A percentile compares a stretch with the other conserved stretches of the same genome.
phyloP scores from a whole-genome alignment of 2,888 invertebrate species.

The Bombylius discolor region DNA sequence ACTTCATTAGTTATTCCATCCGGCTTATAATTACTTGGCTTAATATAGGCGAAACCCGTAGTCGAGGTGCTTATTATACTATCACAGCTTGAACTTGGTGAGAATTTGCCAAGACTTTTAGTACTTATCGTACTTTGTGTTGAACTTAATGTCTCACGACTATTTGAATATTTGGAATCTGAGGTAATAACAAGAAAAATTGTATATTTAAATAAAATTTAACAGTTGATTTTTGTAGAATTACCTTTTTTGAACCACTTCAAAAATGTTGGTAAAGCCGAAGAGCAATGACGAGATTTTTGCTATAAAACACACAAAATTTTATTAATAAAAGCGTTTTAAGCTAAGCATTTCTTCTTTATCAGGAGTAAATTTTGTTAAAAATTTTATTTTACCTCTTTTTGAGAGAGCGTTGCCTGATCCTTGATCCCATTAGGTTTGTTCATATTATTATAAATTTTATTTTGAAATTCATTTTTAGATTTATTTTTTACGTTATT shows the following conservation, averaged over 20 bases:
- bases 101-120: slow-evolving; percentile 13
- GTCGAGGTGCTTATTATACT: slow-evolving; percentile 60
- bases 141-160: slow-evolving; percentile 18
- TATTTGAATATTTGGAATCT: slow-evolving; percentile 1
- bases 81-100: slow-evolving; percentile 40
- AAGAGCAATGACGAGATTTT: slow-evolving; percentile 5
- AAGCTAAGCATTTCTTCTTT: too few species aligned
- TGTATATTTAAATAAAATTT: too few species aligned
- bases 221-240: not conserved
- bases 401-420: not conserved
- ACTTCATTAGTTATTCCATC: slow-evolving; percentile 23
- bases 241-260: slow-evolving; percentile 57
- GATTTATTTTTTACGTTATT: not conserved
- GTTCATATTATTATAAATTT: not conserved
- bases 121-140: slow-evolving; percentile 15
- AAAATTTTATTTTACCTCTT: not conserved
- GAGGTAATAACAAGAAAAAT: too few species aligned
- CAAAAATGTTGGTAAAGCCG: slow-evolving; percentile 42
- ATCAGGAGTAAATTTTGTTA: too few species aligned
- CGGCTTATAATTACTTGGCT: slow-evolving; percentile 41
- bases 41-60: slow-evolving; percentile 57
- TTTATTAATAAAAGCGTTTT: too few species aligned
- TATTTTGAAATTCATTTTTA: not conserved
- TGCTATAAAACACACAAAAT: not conserved
- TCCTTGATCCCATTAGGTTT: not conserved